Conservation (phyloP, 2,113 vertebrate species). For the Eublepharis macularius region DNA sequence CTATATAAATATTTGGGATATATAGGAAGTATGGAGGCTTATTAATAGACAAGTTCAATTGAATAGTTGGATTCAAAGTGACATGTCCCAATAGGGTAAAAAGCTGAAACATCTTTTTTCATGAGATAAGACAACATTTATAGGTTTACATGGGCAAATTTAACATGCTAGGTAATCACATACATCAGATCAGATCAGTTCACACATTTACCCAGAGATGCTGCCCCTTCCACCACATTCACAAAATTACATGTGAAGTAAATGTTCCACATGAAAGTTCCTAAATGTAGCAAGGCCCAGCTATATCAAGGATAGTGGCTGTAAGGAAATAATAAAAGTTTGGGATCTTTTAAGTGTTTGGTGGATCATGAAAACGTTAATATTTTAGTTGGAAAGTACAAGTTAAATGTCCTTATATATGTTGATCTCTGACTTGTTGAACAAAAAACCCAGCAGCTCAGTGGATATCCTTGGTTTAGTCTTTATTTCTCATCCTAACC, state of each 20-base stretch:
- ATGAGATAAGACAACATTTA: no score
- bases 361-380: not conserved
- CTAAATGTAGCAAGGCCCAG: not conserved
- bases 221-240: not conserved
- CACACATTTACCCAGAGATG: no score
- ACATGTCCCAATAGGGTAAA: no score
- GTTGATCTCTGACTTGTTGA: not conserved
- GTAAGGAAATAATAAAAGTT: not conserved
- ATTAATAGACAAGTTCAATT: not conserved
- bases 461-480: no score
- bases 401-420: not conserved
- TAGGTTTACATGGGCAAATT: no score
- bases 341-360: not conserved
- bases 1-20: constrained; percentile 31
- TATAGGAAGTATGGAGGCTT: not conserved
- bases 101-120: no score
- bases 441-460: not conserved
- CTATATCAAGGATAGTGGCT: not conserved
- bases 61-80: no score
- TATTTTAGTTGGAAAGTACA: not conserved
- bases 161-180: no score
- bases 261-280: not conserved
- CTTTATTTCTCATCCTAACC: no score
- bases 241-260: not conserved
- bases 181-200: no score